These are phyloP conservation scores for Tragelaphus imberbis DNA, from an alignment of 2,113 vertebrate genomes.

Conservation along the genomic window DNA sequence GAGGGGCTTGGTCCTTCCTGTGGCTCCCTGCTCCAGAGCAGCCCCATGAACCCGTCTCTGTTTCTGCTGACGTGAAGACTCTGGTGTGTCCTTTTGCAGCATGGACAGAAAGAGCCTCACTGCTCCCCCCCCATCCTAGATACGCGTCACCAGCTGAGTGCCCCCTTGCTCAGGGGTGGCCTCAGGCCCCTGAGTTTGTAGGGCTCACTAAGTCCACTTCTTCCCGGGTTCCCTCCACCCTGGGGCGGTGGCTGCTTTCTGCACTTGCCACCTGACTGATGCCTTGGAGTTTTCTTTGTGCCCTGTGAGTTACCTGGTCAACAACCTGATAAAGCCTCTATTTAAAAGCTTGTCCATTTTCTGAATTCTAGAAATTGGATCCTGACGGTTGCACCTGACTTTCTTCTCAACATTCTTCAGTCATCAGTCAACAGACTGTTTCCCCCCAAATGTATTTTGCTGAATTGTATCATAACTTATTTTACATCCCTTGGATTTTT, in stretches of 20 bases:
- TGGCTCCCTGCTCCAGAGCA: neutral
- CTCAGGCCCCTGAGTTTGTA: no score
- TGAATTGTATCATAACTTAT: neutral
- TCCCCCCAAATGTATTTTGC: neutral
- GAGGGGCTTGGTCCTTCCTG: neutral
- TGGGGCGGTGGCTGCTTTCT: rapidly evolving
- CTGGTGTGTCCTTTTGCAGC: neutral
- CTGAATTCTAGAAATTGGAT: neutral
- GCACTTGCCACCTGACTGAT: rapidly evolving
- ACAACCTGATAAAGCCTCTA: neutral
- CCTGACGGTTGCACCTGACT: neutral
- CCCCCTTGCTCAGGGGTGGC: neutral
- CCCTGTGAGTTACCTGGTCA: neutral
- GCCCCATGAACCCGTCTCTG: rapidly evolving
- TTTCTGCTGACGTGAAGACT: neutral
- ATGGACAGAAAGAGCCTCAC: no score
- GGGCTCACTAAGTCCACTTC: neutral
- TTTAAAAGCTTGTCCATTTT: neutral
- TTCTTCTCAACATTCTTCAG: neutral
- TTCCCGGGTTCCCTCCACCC: neutral
- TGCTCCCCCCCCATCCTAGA: rapidly evolving
- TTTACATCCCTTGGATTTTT: neutral
- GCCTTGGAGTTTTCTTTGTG: neutral
- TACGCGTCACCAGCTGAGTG: neutral
- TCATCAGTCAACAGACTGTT: neutral